These are phyloP conservation scores for Megalops cyprinoides DNA, from an alignment of 2,797 vertebrate species.

Conservation along the genomic window DNA sequence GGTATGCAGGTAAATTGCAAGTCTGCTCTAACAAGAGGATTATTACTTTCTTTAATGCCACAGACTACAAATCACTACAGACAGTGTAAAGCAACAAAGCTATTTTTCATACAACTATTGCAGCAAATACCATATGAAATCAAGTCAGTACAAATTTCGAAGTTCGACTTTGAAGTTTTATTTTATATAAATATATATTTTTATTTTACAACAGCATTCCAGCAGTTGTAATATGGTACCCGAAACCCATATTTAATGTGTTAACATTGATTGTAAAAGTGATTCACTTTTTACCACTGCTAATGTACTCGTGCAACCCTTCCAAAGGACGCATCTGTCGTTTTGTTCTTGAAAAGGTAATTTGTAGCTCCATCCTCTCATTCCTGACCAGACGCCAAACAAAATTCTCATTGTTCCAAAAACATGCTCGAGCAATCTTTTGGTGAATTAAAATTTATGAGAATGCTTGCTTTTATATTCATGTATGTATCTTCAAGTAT, in stretches of 20 bases:
- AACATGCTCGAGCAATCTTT: slow-evolving; percentile 73
- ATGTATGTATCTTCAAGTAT: slow-evolving; percentile 50
- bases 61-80: neutral
- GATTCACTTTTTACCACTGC: slow-evolving; percentile 26
- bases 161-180: too few relatives aligned
- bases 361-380: slow-evolving; percentile 14
- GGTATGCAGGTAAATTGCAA: slow-evolving; percentile 10
- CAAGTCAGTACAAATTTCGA: slow-evolving; percentile 16
- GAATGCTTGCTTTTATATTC: slow-evolving; percentile 75
- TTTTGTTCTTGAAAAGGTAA: slow-evolving; percentile 13
- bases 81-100: neutral
- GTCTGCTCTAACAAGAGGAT: neutral
- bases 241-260: slow-evolving; percentile 31
- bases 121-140: slow-evolving; percentile 2
- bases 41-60: neutral
- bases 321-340: slow-evolving; percentile 5
- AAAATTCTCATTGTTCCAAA: slow-evolving; percentile 40
- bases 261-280: slow-evolving; percentile 22
- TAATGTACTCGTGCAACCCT: slow-evolving; percentile 17
- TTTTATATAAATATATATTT: neutral
- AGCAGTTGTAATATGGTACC: slow-evolving; percentile 7
- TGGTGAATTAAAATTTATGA: slow-evolving; percentile 66
- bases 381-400: slow-evolving; percentile 27
- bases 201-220: neutral
- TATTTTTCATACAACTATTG: neutral